Conservation (phyloP, 1,140 invertebrate species). For the Proales similis region DNA sequence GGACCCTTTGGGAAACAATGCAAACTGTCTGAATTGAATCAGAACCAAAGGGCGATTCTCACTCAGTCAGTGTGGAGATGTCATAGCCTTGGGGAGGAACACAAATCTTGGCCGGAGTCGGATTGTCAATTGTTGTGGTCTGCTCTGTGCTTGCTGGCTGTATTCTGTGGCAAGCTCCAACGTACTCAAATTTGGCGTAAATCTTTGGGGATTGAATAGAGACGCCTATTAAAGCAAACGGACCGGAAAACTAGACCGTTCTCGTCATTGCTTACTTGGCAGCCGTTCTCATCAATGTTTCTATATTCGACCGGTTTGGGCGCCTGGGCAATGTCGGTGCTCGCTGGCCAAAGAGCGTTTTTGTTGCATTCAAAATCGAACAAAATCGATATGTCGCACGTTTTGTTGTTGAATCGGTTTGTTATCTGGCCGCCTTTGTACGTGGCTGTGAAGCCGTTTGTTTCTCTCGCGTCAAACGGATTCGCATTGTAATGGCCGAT, state of each 20-base stretch:
- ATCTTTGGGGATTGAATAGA: no score
- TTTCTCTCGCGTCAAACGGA: slow-evolving; percentile 17
- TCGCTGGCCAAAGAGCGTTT: slow-evolving; percentile 5
- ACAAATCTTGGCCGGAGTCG: slow-evolving; percentile 32
- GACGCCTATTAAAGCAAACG: not conserved
- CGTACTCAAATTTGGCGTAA: slow-evolving; percentile 27
- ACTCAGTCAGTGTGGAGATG: slow-evolving; percentile 12
- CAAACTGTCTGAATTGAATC: not conserved
- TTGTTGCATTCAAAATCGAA: slow-evolving; percentile 35
- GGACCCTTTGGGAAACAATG: not conserved
- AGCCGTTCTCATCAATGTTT: not conserved
- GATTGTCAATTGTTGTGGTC: slow-evolving; percentile 8
- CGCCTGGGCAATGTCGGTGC: not conserved
- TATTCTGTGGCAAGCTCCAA: slow-evolving; percentile 34
- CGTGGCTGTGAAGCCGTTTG: slow-evolving; percentile 21
- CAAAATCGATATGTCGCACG: slow-evolving; percentile 4
- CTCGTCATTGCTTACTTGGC: slow-evolving; percentile 1
- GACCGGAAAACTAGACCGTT: not conserved
- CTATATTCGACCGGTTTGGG: not conserved
- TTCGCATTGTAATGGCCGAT: slow-evolving; percentile 23
- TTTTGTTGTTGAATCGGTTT: not conserved
- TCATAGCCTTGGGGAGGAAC: slow-evolving; percentile 8
- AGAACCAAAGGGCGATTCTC: not conserved
- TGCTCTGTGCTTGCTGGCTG: not conserved
- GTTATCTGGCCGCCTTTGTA: slow-evolving; percentile 2